Conservation (phyloP, 2,113 vertebrate species). For the Ceyx cyanopectus region DNA sequence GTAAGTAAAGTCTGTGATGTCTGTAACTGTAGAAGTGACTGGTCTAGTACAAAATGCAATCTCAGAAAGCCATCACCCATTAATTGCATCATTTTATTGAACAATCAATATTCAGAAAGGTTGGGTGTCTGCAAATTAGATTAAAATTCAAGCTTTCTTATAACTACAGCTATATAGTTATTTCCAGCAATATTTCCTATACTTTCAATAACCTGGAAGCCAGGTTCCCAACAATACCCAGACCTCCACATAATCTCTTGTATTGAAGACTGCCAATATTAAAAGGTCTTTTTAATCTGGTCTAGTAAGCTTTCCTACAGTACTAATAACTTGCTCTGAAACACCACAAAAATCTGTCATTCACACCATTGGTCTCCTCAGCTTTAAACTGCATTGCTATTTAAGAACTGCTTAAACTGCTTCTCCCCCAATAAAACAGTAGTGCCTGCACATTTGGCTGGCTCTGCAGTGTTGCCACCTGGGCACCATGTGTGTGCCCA, state of each 20-base stretch:
- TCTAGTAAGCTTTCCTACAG: neutral
- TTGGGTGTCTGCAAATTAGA: neutral
- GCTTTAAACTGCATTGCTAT: neutral
- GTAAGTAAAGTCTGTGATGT: neutral
- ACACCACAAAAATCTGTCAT: neutral
- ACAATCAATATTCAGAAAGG: neutral
- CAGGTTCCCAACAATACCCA: neutral
- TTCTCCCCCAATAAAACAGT: neutral
- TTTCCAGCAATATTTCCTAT: neutral
- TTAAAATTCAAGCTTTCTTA: neutral
- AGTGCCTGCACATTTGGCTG: neutral
- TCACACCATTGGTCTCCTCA: neutral
- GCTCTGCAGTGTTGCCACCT: neutral
- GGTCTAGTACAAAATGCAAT: neutral
- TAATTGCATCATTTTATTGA: neutral
- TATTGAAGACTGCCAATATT: neutral
- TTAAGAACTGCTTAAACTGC: neutral
- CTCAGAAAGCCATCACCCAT: neutral
- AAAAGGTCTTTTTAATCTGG: neutral
- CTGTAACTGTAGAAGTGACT: neutral
- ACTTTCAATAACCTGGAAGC: neutral
- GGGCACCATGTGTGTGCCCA: rapidly evolving
- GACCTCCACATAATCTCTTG: neutral
- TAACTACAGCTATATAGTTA: neutral
- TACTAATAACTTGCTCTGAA: neutral